Evolutionary conservation across 2,888 invertebrate species (phyloP), one percentile per base, ranked within the genome.

Genomic region (Portevinia maculata): DNA sequence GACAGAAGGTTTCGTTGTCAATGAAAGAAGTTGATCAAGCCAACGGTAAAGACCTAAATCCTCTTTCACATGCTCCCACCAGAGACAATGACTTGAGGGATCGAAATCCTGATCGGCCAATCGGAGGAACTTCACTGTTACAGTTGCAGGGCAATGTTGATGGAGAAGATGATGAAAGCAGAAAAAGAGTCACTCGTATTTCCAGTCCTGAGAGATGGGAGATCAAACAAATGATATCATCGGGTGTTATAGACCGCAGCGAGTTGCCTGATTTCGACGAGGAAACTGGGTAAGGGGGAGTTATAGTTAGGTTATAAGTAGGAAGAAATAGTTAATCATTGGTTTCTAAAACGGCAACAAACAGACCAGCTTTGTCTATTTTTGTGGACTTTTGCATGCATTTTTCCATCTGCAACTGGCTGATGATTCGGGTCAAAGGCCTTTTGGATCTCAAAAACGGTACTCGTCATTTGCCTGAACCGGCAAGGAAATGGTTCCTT

Each of bases 21-120:
- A 98, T 99, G 95, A 99, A 98, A 91, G 99, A 99, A 91, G 99
- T 99, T 0, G 97, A 99, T 89, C 99, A 99, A 90, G 94, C 94
- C 17, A 96, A 95, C 0, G 99, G 99, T 0, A 95, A 95, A 88
- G 99, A 99, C 92, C 91, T 99, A 60, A 99, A 99, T 91, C 99
- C 99, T 0, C 91, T 94, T 0, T 94, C 94, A 4, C 93, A 95
- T 87, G 92, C 93, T 7, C 93, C 94, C 84, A 92, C 93, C 85
- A 92, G 91, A 19, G 92, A 92, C 52, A 92, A 85, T 86, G 86
- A 89, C 1, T 87, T 87, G 86, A 86, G 86, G 1, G 94, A 96
- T 60, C 93, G 98, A 46, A 99, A 99, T 91, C 99, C 99, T 0
- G 99, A 99, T 90, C 92, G 98, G 5, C 99, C 99, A 0, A 93